Evolutionary conservation across 2,797 vertebrate species (phyloP).

Genomic region (Threskiornis aethiopicus): DNA sequence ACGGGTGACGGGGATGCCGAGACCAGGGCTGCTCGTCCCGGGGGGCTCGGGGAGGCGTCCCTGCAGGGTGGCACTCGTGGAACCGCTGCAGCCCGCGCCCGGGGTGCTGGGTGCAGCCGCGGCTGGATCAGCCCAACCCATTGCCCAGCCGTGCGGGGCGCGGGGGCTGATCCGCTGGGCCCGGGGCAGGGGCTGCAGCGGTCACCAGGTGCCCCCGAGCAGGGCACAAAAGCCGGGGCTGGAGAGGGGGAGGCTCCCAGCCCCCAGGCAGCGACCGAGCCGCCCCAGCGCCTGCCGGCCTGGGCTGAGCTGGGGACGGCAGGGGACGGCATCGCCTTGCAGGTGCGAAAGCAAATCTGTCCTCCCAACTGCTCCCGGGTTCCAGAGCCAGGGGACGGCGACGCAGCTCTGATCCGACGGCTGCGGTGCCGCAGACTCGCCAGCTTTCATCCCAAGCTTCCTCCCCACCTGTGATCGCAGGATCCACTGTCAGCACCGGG

Average conservation of each 20-base stretch:
- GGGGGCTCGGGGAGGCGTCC: neutral
- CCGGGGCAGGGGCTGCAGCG: neutral
- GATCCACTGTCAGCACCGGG: accelerated
- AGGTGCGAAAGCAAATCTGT: neutral
- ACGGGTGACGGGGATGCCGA: accelerated
- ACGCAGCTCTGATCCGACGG: neutral
- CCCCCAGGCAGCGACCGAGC: accelerated
- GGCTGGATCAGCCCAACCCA: neutral
- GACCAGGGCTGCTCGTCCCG: accelerated
- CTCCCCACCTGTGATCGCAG: neutral
- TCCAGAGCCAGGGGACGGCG: neutral
- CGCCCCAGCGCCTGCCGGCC: neutral
- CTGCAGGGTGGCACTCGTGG: neutral
- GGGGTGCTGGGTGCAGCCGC: neutral
- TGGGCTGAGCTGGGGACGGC: neutral
- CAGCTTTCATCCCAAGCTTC: neutral
- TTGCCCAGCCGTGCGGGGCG: no score
- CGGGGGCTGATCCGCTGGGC: neutral
- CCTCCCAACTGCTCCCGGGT: neutral
- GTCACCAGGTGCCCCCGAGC: neutral
- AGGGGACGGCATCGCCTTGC: neutral
- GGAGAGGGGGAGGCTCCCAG: neutral
- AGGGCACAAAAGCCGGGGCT: neutral
- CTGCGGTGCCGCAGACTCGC: neutral
- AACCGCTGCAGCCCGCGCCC: accelerated